These are phyloP conservation scores for Laticauda colubrina DNA, from an alignment of 2,113 vertebrate species.

Conservation along the genomic window DNA sequence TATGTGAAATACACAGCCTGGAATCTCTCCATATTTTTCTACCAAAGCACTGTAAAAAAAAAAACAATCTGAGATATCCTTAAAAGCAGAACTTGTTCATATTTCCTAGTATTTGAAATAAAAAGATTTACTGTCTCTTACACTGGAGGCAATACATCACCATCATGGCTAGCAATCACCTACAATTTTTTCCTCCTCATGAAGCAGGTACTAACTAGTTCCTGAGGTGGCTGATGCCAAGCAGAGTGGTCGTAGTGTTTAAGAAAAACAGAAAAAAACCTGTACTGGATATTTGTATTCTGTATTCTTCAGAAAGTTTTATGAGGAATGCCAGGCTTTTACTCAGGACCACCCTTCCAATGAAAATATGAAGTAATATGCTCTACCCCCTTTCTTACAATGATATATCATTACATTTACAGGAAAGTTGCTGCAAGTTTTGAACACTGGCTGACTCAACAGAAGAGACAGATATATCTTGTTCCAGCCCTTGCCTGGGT, in stretches of 20 bases:
- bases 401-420: conserved; percentile 53
- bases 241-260: background rate
- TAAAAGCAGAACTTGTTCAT: conserved; percentile 3
- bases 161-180: background rate
- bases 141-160: background rate
- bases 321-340: conserved; percentile 19
- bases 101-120: background rate
- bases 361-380: conserved; percentile 36
- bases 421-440: conserved; percentile 56
- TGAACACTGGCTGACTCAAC: conserved; percentile 45
- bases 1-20: background rate
- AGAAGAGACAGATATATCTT: conserved; percentile 52
- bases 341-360: conserved; percentile 36
- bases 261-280: background rate
- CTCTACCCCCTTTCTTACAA: background rate
- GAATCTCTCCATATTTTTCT: conserved; percentile 21
- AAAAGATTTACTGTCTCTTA: background rate
- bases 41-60: conserved; percentile 23
- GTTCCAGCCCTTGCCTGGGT: conserved; percentile 64
- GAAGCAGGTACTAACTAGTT: background rate
- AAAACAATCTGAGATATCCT: conserved; percentile 15
- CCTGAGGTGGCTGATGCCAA: background rate
- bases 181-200: background rate
- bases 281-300: background rate
- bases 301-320: background rate